Percentiles rank a stretch among this genome's conserved stretches.
Conservation (phyloP, 2,888 invertebrate species). For the Cantharis nigra region DNA sequence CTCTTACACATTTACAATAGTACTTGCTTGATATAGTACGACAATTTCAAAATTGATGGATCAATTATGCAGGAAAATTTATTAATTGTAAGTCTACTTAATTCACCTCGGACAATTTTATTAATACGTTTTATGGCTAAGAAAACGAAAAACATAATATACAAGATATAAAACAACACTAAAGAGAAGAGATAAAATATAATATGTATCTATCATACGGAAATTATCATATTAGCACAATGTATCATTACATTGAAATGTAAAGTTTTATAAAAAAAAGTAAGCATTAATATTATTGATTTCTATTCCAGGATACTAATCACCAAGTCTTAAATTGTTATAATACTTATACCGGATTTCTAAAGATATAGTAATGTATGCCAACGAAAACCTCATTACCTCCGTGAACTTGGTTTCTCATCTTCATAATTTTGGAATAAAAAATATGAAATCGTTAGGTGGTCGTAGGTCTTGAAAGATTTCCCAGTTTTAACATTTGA, state of each 20-base stretch:
- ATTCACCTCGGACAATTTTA: background rate
- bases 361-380: too few species aligned
- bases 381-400: too few species aligned
- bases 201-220: background rate
- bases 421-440: too few species aligned
- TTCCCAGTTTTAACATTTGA: too few species aligned
- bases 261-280: background rate
- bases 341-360: too few species aligned
- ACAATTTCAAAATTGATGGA: background rate
- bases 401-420: too few species aligned
- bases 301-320: too few species aligned
- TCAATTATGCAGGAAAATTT: background rate
- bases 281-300: background rate
- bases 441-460: too few species aligned
- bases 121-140: background rate
- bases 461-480: too few species aligned
- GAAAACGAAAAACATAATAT: background rate
- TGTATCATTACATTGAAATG: background rate
- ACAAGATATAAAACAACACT: background rate
- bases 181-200: background rate
- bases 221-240: background rate
- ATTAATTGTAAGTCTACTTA: background rate
- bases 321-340: too few species aligned
- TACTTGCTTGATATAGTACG: background rate
- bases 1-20: background rate